Percentiles rank a stretch among this genome's conserved stretches.
These are phyloP conservation scores for Psammodynastes pulverulentus DNA, from an alignment of 2,113 vertebrate species.

Conservation along the genomic window DNA sequence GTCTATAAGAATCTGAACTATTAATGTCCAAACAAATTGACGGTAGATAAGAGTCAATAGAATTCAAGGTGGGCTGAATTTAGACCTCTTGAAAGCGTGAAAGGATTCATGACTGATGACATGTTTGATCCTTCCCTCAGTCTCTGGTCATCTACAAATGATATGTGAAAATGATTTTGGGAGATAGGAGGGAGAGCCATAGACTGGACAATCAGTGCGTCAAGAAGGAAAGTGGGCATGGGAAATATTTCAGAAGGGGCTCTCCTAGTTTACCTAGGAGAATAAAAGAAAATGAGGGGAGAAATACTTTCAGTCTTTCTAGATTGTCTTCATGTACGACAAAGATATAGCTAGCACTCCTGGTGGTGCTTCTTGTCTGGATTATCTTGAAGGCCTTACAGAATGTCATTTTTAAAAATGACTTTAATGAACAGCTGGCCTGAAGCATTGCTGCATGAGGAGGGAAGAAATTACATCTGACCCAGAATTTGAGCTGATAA, in stretches of 20 bases:
- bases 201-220: neutral
- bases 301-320: neutral
- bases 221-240: neutral
- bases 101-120: neutral
- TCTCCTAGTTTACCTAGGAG: neutral
- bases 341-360: neutral
- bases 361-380: neutral
- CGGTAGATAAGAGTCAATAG: neutral
- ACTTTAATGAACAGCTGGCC: neutral
- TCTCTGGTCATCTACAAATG: neutral
- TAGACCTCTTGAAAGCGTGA: neutral
- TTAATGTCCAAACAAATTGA: neutral
- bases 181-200: neutral
- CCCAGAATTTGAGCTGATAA: neutral
- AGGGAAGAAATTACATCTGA: neutral
- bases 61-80: neutral
- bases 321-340: neutral
- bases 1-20: neutral
- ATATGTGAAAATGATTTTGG: neutral
- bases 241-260: neutral
- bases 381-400: neutral
- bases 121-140: neutral
- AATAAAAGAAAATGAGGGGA: neutral
- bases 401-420: neutral
- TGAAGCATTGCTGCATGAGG: neutral